Base-by-base conservation (phyloP, 2,888 invertebrate species). In the Pyrocoelia pectoralis region DNA sequence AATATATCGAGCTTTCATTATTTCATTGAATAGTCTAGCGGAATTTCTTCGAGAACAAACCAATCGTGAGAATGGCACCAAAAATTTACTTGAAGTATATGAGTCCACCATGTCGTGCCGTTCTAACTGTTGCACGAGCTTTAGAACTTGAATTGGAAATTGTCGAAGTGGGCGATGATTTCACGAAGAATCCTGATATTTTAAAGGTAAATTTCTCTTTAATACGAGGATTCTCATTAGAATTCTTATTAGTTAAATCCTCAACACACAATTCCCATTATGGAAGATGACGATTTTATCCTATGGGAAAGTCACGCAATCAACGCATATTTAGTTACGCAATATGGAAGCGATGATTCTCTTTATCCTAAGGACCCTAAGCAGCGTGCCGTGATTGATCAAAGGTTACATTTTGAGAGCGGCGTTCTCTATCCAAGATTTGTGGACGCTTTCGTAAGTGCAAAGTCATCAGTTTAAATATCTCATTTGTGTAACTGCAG, bases 261-360 rank as follows among this genome's bases (percentile, higher is more conserved):
- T 2, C 82, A 87, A 28, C 86, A 86, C 67, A 84, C 87, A 70
- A 84, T 90, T 17, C 91, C 91, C 13, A 85, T 85, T 1, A 72
- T 90, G 63, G 78, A 84, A 49, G 85, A 85, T 49, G 82, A 84
- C 57, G 81, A 83, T n/a, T 80, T 82, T 5, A 82, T 83, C 24
- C 74, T 86, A 5, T 81, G 80, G 80, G 90, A 90, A 73, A 89
- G 89, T 62, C 88, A 89, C 70, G 88, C 88, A 0, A 89, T 89
- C 69, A 83, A 77, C 53, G 75, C 84, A 0, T 89, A 89, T 72
- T 77, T 90, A 51, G 86, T 87, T 38, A 82, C 80, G 49, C 84
- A 86, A 72, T 88, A 87, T 67, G 83, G 80, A 10, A 77, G 80
- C 3, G 79, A 84, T 40, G 84, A 85, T 65, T 74, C 81, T 1